Conservation (phyloP, 2,797 vertebrate species). For the Eulemur rubriventer region DNA sequence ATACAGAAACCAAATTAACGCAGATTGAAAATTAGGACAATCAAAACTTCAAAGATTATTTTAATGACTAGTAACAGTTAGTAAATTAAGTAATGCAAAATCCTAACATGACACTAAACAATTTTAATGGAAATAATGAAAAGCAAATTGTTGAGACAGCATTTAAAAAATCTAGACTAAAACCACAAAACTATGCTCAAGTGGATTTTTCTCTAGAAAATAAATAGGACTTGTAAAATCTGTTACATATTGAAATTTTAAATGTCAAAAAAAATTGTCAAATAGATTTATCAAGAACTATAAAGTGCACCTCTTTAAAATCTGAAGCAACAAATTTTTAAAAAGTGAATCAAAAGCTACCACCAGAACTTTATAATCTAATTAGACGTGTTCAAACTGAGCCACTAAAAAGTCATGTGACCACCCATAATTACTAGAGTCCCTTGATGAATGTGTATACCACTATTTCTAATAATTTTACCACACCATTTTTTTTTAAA, state of each 20-base stretch:
- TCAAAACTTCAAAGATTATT: background rate
- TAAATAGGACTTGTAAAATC: conserved; percentile 36
- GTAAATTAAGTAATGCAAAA: background rate
- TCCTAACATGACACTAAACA: conserved; percentile 13
- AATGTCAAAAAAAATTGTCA: conserved; percentile 19
- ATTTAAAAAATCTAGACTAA: background rate
- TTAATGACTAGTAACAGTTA: conserved; percentile 48
- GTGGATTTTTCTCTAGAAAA: conserved; percentile 14
- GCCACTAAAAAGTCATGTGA: conserved; percentile 21
- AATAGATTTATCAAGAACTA: conserved; percentile 15
- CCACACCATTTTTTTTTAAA: background rate
- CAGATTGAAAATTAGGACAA: conserved; percentile 25
- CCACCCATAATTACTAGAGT: conserved; percentile 21
- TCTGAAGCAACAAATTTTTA: conserved; percentile 49
- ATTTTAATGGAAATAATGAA: conserved; percentile 47
- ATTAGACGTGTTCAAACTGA: conserved; percentile 40
- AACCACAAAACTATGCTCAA: conserved; percentile 18
- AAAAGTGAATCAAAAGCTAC: conserved; percentile 20
- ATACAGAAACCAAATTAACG: conserved; percentile 46
- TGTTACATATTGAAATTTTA: conserved; percentile 15
- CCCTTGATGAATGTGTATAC: background rate
- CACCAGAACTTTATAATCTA: conserved; percentile 39
- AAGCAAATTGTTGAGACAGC: background rate
- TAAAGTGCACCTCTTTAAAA: conserved; percentile 31
- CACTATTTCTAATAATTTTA: conserved; percentile 42